A percentile compares a stretch with the other conserved stretches of the same genome.
Conservation (phyloP, 35 echinoderm and acorn worm species). For the Ophioderma brevispina region DNA sequence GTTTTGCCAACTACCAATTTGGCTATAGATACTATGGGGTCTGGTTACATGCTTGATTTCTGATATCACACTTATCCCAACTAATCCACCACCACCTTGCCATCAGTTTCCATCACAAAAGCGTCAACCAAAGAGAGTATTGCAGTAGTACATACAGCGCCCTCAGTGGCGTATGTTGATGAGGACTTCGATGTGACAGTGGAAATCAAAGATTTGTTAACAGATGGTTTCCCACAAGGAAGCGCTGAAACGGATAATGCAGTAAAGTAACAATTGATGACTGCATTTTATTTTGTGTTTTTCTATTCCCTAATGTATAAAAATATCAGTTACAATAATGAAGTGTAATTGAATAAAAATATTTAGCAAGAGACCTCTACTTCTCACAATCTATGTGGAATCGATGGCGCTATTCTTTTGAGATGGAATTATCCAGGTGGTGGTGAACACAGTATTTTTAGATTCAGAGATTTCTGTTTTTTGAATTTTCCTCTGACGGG, state of each 20-base stretch:
- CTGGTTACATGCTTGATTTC: constrained; percentile 76
- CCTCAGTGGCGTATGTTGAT: background rate
- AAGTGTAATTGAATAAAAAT: no score
- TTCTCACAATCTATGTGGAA: no score
- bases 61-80: constrained; percentile 57
- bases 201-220: constrained; percentile 53
- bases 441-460: no score
- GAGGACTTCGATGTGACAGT: constrained; percentile 61
- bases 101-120: constrained; percentile 53
- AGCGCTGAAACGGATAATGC: background rate
- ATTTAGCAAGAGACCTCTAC: no score
- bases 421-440: no score
- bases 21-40: constrained; percentile 39
- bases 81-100: constrained; percentile 37
- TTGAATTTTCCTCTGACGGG: no score
- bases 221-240: constrained; percentile 1
- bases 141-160: constrained; percentile 23
- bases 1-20: constrained; percentile 77
- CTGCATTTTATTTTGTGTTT: no score
- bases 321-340: no score
- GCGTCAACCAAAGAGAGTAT: constrained; percentile 33
- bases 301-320: no score
- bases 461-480: no score
- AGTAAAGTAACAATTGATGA: no score
- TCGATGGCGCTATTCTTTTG: no score